Conservation (phyloP, 2,797 vertebrate species). For the Merluccius polli region DNA sequence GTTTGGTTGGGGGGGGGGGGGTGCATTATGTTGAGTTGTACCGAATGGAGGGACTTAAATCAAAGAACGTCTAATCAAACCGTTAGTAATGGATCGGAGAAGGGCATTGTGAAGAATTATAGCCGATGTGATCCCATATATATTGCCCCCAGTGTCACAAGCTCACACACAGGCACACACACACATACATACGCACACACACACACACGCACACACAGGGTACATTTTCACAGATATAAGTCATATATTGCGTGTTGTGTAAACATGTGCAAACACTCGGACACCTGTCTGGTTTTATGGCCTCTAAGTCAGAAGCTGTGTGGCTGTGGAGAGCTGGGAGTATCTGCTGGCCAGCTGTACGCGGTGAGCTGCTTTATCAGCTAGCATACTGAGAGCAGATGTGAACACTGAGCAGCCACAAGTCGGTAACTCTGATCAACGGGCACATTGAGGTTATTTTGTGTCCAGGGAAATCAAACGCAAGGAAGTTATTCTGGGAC, state of each 20-base stretch:
- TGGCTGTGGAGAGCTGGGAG: constrained; percentile 7
- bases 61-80: constrained; percentile 29
- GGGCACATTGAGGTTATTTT: constrained; percentile 44
- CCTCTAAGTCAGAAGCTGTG: constrained; percentile 20
- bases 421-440: constrained; percentile 31
- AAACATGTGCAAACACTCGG: constrained; percentile 21
- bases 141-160: constrained; percentile 5
- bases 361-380: constrained; percentile 30
- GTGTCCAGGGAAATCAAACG: constrained; percentile 53
- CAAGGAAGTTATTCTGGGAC: not conserved
- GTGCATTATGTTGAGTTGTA: constrained; percentile 26
- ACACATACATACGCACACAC: not conserved
- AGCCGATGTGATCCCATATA: constrained; percentile 18
- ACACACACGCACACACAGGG: not conserved
- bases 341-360: constrained; percentile 47
- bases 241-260: not conserved
- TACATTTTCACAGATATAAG: not conserved
- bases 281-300: constrained; percentile 16
- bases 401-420: constrained; percentile 41
- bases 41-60: constrained; percentile 11
- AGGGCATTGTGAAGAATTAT: constrained; percentile 25
- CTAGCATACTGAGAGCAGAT: constrained; percentile 57
- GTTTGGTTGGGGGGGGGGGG: constrained; percentile 26
- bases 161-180: constrained; percentile 11
- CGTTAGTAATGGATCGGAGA: constrained; percentile 38